Base-by-base conservation (phyloP, 2,113 vertebrate genomes). In the Anser cygnoides region DNA sequence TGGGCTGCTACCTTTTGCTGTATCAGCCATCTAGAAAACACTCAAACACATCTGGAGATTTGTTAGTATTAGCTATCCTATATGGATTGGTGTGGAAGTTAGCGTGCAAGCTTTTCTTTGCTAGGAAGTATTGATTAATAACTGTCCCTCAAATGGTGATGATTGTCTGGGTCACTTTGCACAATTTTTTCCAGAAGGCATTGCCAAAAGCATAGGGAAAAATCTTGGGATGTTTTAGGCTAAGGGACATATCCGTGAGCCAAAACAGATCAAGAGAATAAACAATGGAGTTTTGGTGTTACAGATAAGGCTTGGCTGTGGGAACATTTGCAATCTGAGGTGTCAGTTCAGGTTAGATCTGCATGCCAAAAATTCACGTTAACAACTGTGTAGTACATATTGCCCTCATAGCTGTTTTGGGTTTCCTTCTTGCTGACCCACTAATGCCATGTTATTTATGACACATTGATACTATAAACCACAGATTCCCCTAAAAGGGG, bases 201-300 rank as follows among this genome's bases (percentile, higher is more conserved):
- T 9, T 88, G 14, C 4, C 79, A 10, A 26, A 68, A 57, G 25
- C 4, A 62, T 26, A 35, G 2, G 22, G 19, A 68, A 28, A 76
- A 88, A 44, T 49, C 55, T 0, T 4, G 9, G 3, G 1, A 33
- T 73, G 7, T 25, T 6, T 84, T 57, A 44, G 23, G 8, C 26
- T 12, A 62, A 33, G 63, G 10, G 12, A 2, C 15, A 2, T 43
- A 54, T 18, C 13, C 6, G 65, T 33, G 83, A 41, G 29, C 3
- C 6, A 7, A 28, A 61, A 44, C 1, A 68, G 8, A 65, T 41
- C 6, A 43, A 44, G 6, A 62, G 10, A 9, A 80, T 17, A 73
- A 89, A 28, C 11, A 33, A 11, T 0, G 0, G 16, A 2, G 1
- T 14, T 66, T 9, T 58, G 15, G 21, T 44, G 7, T 44, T 25